A percentile compares a stretch with the other conserved stretches of the same genome.
Evolutionary conservation across 1,140 invertebrate genomes (phyloP).

Genomic region (Atta colombica): DNA sequence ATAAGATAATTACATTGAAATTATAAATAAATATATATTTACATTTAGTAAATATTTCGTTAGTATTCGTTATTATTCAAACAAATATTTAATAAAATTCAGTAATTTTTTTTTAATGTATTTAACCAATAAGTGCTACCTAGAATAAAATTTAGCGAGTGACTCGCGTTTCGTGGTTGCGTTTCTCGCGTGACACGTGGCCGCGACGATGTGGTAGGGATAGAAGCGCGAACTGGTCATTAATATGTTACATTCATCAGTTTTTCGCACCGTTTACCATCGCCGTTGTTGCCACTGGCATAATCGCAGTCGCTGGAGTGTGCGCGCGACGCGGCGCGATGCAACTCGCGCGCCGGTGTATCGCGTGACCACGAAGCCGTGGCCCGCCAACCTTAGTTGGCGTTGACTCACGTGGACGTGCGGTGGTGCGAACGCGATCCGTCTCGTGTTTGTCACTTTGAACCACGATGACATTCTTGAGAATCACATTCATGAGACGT

Average conservation of each 20-base stretch:
- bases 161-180: not conserved
- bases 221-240: not conserved
- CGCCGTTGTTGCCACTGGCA: too few species aligned
- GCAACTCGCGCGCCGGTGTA: slow-evolving; percentile 41
- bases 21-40: too few species aligned
- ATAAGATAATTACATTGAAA: too few species aligned
- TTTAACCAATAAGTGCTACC: too few species aligned
- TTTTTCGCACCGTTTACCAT: not conserved
- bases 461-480: not conserved
- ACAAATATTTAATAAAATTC: too few species aligned
- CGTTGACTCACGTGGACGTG: slow-evolving; percentile 59
- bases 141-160: too few species aligned
- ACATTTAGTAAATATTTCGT: too few species aligned
- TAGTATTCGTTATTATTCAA: too few species aligned
- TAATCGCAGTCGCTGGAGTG: not conserved
- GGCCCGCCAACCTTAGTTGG: slow-evolving; percentile 53
- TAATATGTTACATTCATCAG: slow-evolving; percentile 9
- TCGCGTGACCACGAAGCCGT: slow-evolving; percentile 52
- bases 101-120: too few species aligned
- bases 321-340: slow-evolving; percentile 14
- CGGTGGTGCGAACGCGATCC: not conserved
- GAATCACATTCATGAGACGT: too few species aligned
- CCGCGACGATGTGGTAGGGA: slow-evolving; percentile 14
- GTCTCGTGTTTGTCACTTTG: not conserved
- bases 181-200: slow-evolving; percentile 29